A percentile compares a stretch with the other conserved stretches of the same genome.
Conservation (phyloP, 2,797 vertebrate species). For the Melopsittacus undulatus region DNA sequence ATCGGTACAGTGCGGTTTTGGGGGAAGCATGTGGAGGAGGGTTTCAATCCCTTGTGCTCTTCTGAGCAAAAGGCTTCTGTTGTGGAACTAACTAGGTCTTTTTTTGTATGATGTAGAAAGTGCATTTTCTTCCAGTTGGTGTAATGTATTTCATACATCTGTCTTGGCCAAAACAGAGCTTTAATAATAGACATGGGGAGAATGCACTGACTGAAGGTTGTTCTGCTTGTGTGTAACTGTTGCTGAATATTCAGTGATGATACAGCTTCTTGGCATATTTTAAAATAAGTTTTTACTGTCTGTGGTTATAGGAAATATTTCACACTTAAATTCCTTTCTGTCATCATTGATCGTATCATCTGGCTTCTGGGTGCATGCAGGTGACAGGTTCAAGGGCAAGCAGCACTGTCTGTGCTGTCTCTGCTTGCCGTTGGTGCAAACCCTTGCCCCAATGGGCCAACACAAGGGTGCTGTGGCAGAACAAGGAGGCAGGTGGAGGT, state of each 20-base stretch:
- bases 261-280: neutral
- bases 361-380: neutral
- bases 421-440: neutral
- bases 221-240: rapidly evolving
- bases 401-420: rapidly evolving
- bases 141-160: neutral
- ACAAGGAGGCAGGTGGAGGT: neutral
- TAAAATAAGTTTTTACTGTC: neutral
- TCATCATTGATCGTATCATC: neutral
- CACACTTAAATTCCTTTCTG: neutral
- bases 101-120: neutral
- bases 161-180: neutral
- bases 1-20: neutral
- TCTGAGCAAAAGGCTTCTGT: neutral
- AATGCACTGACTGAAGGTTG: neutral
- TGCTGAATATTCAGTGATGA: neutral
- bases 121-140: neutral
- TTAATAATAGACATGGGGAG: neutral
- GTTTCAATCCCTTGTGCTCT: neutral
- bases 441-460: rapidly evolving
- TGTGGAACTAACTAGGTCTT: neutral
- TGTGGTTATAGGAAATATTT: neutral
- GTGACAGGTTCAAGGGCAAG: neutral
- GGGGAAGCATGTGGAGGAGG: neutral
- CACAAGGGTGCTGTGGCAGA: rapidly evolving